Evolutionary conservation across 2,888 invertebrate species (phyloP).

Genomic region (Horisme vitalbata): DNA sequence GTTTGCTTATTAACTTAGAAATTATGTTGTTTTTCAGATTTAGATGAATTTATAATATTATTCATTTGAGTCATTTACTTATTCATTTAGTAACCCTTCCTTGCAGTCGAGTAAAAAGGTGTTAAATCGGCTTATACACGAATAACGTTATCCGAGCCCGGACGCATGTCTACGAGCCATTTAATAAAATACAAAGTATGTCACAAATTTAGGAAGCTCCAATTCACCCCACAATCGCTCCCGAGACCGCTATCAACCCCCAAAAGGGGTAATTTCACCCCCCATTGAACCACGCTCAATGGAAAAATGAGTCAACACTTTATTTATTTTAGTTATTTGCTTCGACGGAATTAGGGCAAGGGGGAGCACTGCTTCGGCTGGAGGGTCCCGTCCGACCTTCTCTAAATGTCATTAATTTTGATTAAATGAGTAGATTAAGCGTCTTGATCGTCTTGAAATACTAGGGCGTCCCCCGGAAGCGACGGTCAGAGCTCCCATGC

Average conservation of each 20-base stretch:
- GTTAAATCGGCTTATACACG: no score
- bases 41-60: no score
- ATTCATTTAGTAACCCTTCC: no score
- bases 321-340: slow-evolving; percentile 26
- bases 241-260: slow-evolving; percentile 33
- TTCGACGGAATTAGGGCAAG: slow-evolving; percentile 6
- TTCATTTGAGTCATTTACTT: no score
- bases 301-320: slow-evolving; percentile 43
- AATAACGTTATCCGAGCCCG: no score
- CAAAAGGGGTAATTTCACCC: slow-evolving; percentile 40
- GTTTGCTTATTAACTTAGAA: no score
- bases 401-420: slow-evolving; percentile 7
- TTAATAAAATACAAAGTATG: slow-evolving; percentile 23
- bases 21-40: no score
- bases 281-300: slow-evolving; percentile 37
- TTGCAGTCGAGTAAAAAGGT: no score
- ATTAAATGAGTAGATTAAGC: slow-evolving; percentile 1
- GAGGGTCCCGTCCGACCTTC: not conserved
- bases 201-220: slow-evolving; percentile 27
- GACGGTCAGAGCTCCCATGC: no score
- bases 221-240: slow-evolving; percentile 18
- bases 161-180: not conserved
- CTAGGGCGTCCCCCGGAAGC: no score
- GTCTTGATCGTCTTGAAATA: no score
- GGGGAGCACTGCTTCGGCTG: not conserved